Conservation (phyloP, 2,113 vertebrate genomes). For the Taxidea taxus region DNA sequence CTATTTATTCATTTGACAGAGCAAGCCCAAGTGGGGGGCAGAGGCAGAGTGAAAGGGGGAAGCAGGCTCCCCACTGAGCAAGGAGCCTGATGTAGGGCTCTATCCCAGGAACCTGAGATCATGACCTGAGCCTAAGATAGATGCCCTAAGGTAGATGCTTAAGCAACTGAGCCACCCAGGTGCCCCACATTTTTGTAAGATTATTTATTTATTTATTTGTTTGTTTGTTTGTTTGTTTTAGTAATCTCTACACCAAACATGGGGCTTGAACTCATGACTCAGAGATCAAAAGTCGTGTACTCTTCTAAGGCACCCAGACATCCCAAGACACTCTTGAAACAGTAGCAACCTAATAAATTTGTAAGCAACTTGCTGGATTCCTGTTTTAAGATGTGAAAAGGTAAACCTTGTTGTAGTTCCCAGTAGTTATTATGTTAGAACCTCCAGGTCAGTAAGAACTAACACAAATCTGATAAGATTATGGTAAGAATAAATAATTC, state of each 20-base stretch:
- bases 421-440: neutral
- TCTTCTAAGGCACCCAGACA: neutral
- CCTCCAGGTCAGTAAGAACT: neutral
- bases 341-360: neutral
- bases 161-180: neutral
- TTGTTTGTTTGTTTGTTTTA: neutral
- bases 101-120: neutral
- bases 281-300: neutral
- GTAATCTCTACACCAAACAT: neutral
- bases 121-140: neutral
- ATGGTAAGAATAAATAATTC: fast-evolving
- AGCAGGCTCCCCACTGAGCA: neutral
- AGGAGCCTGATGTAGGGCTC: neutral
- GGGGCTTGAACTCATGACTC: neutral
- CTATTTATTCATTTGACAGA: neutral
- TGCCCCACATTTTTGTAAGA: neutral
- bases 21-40: neutral
- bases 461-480: neutral
- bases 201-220: neutral
- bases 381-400: neutral
- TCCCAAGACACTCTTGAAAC: neutral
- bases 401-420: neutral
- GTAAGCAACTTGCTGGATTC: neutral
- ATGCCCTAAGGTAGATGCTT: neutral
- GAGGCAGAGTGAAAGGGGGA: no score